Base-by-base conservation (phyloP, 2,888 invertebrate species). In the Eupithecia centaureata region DNA sequence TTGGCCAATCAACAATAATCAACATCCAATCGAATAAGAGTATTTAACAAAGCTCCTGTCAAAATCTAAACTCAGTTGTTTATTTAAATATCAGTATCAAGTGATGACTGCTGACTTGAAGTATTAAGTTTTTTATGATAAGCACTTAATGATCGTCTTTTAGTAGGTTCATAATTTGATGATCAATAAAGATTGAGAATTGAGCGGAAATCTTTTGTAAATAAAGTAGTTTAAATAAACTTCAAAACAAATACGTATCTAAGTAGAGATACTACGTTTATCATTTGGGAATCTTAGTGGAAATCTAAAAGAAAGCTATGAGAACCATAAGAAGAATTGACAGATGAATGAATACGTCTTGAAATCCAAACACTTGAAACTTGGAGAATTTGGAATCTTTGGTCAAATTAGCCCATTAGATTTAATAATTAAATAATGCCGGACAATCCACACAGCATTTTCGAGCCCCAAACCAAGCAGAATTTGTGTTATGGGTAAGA, bases 31-130 rank as follows among this genome's bases (percentile, higher is more conserved):
- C 56, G 15, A 54, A 12, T 22, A 59, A 28, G 12, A 60, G 28
- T 25, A 59, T 59, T 59, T 54, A 12, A 47, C 47, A 47, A 47
- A 47, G 22, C 59, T 15, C 52, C 62, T n/a, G 63, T 64, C 67
- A 61, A 61, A 63, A 12, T 63, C 28, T 32, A 54, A 65, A 61
- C 25, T 60, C 27, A 60, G 59, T n/a, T 62, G 66, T 70, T 70
- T 72, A 61, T 73, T 66, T 63, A 28, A 7, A 65, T 65, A 70
- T 66, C 70, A 63, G 65, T 68, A 68, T 65, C 67, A 71, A 72
- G 66, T 68, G 67, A 67, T 67, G 10, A 47, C 70, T 67, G 70
- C 68, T 63, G 70, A 63, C n/a, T 70, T 73, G 32, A 61, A 3
- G 3, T 61, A 54, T 57, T n/a, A n/a, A 18, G 54, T 58, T 59